Percentiles rank a stretch among this genome's conserved stretches.
Evolutionary conservation across 2,888 invertebrate genomes (phyloP).

Genomic region (Conchocele bisecta): DNA sequence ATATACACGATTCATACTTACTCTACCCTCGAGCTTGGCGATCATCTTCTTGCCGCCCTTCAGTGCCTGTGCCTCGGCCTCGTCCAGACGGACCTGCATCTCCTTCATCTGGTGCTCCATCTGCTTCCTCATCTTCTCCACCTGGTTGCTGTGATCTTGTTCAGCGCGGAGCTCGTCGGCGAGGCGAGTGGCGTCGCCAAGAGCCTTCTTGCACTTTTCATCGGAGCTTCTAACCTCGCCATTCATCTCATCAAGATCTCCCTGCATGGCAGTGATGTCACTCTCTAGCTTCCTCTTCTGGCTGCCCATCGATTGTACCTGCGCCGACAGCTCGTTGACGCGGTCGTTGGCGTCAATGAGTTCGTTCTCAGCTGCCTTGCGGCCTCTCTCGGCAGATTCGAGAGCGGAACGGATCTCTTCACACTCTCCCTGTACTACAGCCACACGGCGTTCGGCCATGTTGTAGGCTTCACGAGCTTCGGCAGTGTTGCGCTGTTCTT

Average conservation of each 20-base stretch:
- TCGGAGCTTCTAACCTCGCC: conserved; percentile 99
- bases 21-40: conserved; percentile 96
- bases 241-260: conserved; percentile 98
- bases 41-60: conserved; percentile 99
- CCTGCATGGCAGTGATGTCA: conserved; percentile 98
- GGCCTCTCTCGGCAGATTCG: conserved; percentile 96
- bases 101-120: conserved; percentile 99
- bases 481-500: conserved; percentile 98
- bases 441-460: conserved; percentile 98
- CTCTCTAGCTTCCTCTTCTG: conserved; percentile 99
- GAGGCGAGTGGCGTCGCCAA: conserved; percentile 94
- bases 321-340: conserved; percentile 97
- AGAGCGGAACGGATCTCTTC: conserved; percentile 98
- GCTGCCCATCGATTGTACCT: conserved; percentile 95
- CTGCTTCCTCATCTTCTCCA: conserved; percentile 99
- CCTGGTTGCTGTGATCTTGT: conserved; percentile 98
- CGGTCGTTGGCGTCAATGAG: conserved; percentile 98
- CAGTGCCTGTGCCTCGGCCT: conserved; percentile 97
- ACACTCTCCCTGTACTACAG: conserved; percentile 98
- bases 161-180: conserved; percentile 99
- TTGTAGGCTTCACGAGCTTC: conserved; percentile 99
- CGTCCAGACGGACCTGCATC: conserved; percentile 94
- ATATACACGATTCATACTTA: too few relatives aligned
- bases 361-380: conserved; percentile 99
- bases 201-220: conserved; percentile 86